These are phyloP conservation scores for Bombus affinis DNA, from an alignment of 1,140 invertebrate genomes.

Conservation along the genomic window DNA sequence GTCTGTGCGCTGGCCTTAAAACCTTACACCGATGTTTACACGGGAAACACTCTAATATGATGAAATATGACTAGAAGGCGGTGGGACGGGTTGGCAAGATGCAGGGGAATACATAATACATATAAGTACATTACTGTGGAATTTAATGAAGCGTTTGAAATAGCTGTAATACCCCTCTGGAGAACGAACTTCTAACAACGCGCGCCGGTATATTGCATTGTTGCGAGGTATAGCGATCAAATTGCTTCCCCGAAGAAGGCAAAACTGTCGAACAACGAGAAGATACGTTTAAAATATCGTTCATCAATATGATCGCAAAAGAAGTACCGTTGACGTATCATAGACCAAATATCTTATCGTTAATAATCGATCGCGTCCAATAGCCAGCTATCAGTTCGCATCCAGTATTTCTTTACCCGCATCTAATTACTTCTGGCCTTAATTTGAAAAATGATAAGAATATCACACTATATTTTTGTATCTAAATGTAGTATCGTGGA, in stretches of 20 bases:
- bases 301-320: too few relatives aligned
- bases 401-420: too few relatives aligned
- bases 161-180: conserved; percentile 12
- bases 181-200: conserved; percentile 13
- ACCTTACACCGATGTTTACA: conserved; percentile 33
- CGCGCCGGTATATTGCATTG: conserved; percentile 5
- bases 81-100: neutral
- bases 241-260: neutral
- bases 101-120: conserved; percentile 10
- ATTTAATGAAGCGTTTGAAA: conserved; percentile 34
- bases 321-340: too few relatives aligned
- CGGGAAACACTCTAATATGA: conserved; percentile 18
- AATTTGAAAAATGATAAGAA: too few relatives aligned
- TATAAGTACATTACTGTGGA: conserved; percentile 12
- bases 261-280: neutral
- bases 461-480: too few relatives aligned
- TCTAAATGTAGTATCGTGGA: too few relatives aligned
- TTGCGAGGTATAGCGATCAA: conserved; percentile 4
- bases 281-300: too few relatives aligned
- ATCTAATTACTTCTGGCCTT: too few relatives aligned
- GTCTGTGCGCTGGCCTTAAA: conserved; percentile 25
- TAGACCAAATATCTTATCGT: too few relatives aligned
- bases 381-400: too few relatives aligned
- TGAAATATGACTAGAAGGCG: conserved; percentile 22
- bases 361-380: too few relatives aligned